Percentiles rank a stretch among this genome's conserved stretches.
Evolutionary conservation across 1,140 invertebrate genomes (phyloP).

Genomic region (Drosophila arawakana): DNA sequence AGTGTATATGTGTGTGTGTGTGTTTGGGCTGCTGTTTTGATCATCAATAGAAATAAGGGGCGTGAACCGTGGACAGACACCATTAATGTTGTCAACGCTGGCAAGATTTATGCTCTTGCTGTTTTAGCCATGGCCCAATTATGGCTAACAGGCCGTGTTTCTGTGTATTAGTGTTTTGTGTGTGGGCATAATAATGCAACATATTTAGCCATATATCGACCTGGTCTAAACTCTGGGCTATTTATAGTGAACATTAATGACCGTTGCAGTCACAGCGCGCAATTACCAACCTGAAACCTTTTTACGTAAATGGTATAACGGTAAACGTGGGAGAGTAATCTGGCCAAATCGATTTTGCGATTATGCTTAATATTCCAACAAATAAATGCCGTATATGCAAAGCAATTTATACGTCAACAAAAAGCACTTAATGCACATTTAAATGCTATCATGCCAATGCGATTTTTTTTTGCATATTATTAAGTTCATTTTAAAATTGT

Average conservation of each 20-base stretch:
- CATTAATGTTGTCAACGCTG: constrained; percentile 52
- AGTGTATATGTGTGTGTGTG: not conserved
- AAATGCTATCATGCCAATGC: no score
- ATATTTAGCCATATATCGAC: constrained; percentile 10
- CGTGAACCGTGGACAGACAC: constrained; percentile 17
- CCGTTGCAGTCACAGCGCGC: constrained; percentile 9
- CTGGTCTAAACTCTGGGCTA: constrained; percentile 2
- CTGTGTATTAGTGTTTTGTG: not conserved
- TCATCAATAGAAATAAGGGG: constrained; percentile 23
- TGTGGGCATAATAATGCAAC: constrained; percentile 28
- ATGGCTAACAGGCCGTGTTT: constrained; percentile 5
- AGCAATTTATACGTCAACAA: no score
- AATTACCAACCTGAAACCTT: constrained; percentile 25
- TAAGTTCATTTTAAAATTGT: no score
- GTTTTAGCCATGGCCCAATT: constrained; percentile 59
- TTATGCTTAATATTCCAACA: not conserved
- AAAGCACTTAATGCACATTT: no score
- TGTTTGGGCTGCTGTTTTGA: constrained; percentile 19
- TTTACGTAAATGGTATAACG: constrained; percentile 16
- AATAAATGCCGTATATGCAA: not conserved
- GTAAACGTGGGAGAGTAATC: constrained; percentile 1
- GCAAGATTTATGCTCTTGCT: constrained; percentile 60
- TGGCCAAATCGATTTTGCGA: constrained; percentile 24
- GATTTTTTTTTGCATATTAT: no score
- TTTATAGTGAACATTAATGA: constrained; percentile 39